Evolutionary conservation across 1,140 invertebrate genomes (phyloP), one percentile per base, ranked within the genome.

Genomic region (Aphelinus certus): DNA sequence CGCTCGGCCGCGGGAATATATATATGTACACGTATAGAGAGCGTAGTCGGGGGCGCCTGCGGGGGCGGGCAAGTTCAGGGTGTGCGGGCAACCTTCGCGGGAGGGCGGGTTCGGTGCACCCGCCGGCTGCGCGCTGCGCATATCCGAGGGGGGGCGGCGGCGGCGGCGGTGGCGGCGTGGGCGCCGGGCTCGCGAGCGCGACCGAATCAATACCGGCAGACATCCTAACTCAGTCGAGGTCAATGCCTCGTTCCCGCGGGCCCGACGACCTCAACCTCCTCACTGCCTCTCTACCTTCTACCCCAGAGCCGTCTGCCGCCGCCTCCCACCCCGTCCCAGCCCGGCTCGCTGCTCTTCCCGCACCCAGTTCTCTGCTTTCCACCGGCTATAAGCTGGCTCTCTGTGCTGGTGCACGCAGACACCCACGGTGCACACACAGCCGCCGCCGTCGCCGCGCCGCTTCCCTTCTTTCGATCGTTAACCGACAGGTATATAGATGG

Each of bases 121-220:
- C 26, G 26, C 26, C 26, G 26, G 26, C 26, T 26, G 76, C 71
- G 75, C 63, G 60, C 60, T 26, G 26, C 70, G 70, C 70, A 60
- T 61, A 26, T 26, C 26, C 69, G 71, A 66, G 71, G 43, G 56
- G 55, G 5, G 51, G 49, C 47, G 66, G 26, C 42, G 43, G 61
- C 5, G 42, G 26, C n/a, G 77, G 73, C 42, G 45, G n/a, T 57
- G 1, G 9, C 4, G 55, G 57, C 51, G 65, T 61, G 65, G 6
- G 56, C 42, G 73, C 62, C 68, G 55, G 64, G 66, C 67, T 67
- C 79, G 80, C 78, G 26, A 26, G 26, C 26, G 26, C 26, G 75
- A 77, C 80, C 83, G 83, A 85, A 86, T 86, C 84, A 86, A 86
- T 86, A 85, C 84, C 79, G 83, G 83, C 84, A 87, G 86, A 87